These are phyloP conservation scores for Dryomyza anilis DNA, from an alignment of 2,888 invertebrate genomes.

Conservation along the genomic window DNA sequence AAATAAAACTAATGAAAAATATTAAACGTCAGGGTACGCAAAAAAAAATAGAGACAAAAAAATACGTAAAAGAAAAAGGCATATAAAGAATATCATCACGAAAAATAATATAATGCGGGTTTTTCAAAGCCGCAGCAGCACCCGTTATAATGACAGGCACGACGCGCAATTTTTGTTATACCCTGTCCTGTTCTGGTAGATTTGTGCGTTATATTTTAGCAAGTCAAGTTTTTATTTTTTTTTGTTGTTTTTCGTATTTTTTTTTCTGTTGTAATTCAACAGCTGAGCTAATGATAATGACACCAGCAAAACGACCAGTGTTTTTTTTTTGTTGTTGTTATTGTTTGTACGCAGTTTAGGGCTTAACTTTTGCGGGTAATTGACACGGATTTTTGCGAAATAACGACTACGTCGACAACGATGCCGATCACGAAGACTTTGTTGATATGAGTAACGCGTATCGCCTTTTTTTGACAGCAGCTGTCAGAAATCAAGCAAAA, in stretches of 20 bases:
- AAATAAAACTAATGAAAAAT: not conserved
- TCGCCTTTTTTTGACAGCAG: too few relatives aligned
- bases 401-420: not conserved
- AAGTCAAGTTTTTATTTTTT: too few relatives aligned
- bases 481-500: too few relatives aligned
- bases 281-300: not conserved
- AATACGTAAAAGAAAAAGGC: not conserved
- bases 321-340: not conserved
- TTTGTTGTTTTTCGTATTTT: too few relatives aligned
- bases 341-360: not conserved
- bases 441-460: too few relatives aligned
- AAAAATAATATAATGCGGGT: constrained; percentile 7
- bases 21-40: not conserved
- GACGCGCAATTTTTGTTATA: not conserved
- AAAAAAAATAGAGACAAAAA: not conserved
- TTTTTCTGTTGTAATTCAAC: not conserved
- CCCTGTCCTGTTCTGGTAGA: too few relatives aligned
- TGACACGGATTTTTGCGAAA: not conserved
- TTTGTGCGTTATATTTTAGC: too few relatives aligned
- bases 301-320: not conserved
- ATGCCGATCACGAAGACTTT: not conserved
- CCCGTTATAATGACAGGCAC: constrained; percentile 3
- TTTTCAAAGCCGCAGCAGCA: not conserved
- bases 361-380: not conserved
- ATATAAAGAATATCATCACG: not conserved